Evolutionary conservation across 1,140 invertebrate species (phyloP), one percentile per base, ranked within the genome.

Genomic region (Coelopa frigida): DNA sequence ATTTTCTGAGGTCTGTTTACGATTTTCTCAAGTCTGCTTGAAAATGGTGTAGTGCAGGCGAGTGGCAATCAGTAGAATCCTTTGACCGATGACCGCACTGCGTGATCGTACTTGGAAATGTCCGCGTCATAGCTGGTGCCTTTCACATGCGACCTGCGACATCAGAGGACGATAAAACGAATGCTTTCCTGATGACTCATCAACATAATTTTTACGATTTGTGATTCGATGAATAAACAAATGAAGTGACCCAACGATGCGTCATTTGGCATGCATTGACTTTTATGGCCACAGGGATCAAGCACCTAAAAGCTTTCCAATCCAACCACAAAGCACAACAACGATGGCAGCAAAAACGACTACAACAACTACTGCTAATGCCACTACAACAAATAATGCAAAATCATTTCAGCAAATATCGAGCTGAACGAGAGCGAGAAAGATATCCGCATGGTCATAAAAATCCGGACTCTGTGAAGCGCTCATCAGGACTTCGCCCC

Each of bases 201-300:
- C 60, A 63, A 58, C 61, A 63, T 63, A 61, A 61, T 59, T 61
- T 63, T 61, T 61, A 64, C 56, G 61, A 61, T 55, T 58, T 47
- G 52, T 45, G 38, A 50, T 60, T 61, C 61, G 50, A 61, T 55
- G 58, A 64, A 64, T 59, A 63, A 64, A 63, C 58, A 63, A 63
- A 63, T 61, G 58, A 60, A 61, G 47, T 37, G 53, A 64, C 46
- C 60, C 39, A 52, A 50, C 55, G 58, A 63, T 56, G 51, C 48
- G 60, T 42, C 61, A 63, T 63, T 63, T 63, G 51, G 51, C 61
- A 64, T 63, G 61, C 60, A 63, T 63, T 61, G 61, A 59, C 60
- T 63, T 63, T 63, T 64, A 63, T 63, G 54, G 48, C 50, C 50
- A 36, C 35, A 35, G 5, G 11, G 14, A 24, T n/a, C n/a, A n/a